A percentile compares a stretch with the other conserved stretches of the same genome.
phyloP scores from a whole-genome alignment of 2,888 invertebrate species.

The Eilema depressum region DNA sequence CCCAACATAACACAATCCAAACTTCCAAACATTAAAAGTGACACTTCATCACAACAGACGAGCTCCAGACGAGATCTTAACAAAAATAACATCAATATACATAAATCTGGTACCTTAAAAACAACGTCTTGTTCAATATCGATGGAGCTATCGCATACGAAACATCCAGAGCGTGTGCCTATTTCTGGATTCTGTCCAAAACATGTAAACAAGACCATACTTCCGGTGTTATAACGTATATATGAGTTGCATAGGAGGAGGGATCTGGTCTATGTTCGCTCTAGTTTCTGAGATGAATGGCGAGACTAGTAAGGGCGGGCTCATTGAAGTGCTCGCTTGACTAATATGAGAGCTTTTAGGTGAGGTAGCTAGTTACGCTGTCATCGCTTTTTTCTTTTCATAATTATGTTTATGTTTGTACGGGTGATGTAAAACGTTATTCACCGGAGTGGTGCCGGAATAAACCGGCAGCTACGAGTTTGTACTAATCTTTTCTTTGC shows the following conservation, averaged over 20 bases:
- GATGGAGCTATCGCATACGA: constrained; percentile 19
- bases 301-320: constrained; percentile 4
- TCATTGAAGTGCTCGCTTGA: constrained; percentile 2
- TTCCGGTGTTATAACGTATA: constrained; percentile 44
- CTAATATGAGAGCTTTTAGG: constrained; percentile 2
- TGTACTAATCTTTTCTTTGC: neutral
- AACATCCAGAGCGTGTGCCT: constrained; percentile 27
- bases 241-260: constrained; percentile 32
- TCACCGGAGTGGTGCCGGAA: neutral
- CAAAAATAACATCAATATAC: constrained; percentile 13
- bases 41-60: constrained; percentile 20
- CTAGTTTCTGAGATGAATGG: constrained; percentile 20
- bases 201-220: constrained; percentile 45
- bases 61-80: constrained; percentile 14
- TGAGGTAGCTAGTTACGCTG: neutral
- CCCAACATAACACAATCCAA: constrained; percentile 9
- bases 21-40: constrained; percentile 11
- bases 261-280: constrained; percentile 42
- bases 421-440: neutral
- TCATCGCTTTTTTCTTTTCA: neutral
- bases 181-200: constrained; percentile 49
- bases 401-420: neutral
- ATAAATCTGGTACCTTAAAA: constrained; percentile 18
- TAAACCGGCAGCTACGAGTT: neutral
- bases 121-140: constrained; percentile 19